Evolutionary conservation across 2,888 invertebrate genomes (phyloP), one percentile per base, ranked within the genome.

Genomic region (Melanophora roralis): DNA sequence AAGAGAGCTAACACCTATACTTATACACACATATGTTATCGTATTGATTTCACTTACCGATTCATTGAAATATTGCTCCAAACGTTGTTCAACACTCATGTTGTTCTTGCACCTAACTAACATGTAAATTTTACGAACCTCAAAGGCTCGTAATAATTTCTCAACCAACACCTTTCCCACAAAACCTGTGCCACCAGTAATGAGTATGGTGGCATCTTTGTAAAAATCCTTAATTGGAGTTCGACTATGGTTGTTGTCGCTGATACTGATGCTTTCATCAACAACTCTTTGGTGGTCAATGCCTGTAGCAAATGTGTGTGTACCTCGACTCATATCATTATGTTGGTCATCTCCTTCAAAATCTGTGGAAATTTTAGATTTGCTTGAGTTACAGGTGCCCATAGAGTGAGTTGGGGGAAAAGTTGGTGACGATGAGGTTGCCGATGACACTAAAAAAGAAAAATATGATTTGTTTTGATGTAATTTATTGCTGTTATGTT

Each of bases 101-200:
- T 89, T 87, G 81, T 89, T 86, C 85, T 90, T 90, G 81, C 86
- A 85, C 60, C 90, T 88, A 83, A 90, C 88, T 81, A 90, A 81
- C 86, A 90, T 86, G 84, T 88, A 90, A 84, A 90, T 89, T 84
- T 85, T 88, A 81, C 87, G 87, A 73, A 90, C 82, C 59, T 87
- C 85, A 85, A 89, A 90, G 69, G 87, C 82, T 81, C 87, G 86
- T 76, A 90, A 84, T 80, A 90, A 84, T 83, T 90, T 90, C 83
- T 90, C 87, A 81, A 89, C 88, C 49, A 90, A 84, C 81, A 90
- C 89, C 83, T 90, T 90, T 57, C 90, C 90, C 83, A 90, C 86
- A 82, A 90, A 90, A 36, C 90, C 90, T 12, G 89, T 90, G 43
- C 90, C 90, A 51, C 90, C 90, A 38, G 90, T 90, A 75, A 90